Evolutionary conservation across 2,113 vertebrate genomes (phyloP).

Genomic region (Petroica traversi): DNA sequence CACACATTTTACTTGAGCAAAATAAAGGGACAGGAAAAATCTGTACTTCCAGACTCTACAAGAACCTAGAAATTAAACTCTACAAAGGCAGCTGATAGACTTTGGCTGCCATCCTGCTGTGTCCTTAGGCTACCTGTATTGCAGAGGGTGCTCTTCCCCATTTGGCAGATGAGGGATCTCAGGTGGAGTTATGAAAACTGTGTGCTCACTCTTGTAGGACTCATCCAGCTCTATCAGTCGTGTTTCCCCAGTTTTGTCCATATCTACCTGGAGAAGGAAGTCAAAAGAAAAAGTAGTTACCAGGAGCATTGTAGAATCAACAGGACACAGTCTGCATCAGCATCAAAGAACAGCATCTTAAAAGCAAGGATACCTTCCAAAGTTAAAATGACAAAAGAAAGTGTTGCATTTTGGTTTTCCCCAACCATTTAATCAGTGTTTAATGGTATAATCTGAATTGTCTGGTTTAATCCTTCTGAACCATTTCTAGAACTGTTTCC

Average conservation of each 20-base stretch:
- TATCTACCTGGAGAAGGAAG: slow-evolving; percentile 82
- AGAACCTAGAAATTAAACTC: background rate
- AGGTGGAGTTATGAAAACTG: slow-evolving; percentile 95
- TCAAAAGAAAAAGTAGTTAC: background rate
- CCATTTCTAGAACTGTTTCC: background rate
- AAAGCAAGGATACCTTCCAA: background rate
- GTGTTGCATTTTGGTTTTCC: accelerated
- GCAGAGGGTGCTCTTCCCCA: slow-evolving; percentile 89
- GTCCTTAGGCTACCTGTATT: slow-evolving; percentile 84
- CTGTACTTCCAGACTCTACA: background rate
- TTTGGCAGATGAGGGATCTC: slow-evolving; percentile 90
- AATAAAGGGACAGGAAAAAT: background rate
- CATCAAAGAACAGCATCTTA: background rate
- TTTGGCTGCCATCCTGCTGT: background rate
- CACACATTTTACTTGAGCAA: background rate
- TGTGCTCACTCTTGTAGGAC: slow-evolving; percentile 95
- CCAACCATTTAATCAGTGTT: background rate
- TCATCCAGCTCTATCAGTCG: slow-evolving; percentile 95
- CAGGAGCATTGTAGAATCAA: background rate
- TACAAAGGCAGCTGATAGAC: background rate
- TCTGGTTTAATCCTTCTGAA: background rate
- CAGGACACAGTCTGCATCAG: background rate
- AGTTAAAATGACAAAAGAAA: background rate
- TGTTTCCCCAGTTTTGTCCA: slow-evolving; percentile 85
- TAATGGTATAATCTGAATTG: background rate